phyloP scores from a whole-genome alignment of 64 coral and sea anemone species.

The Stichodactyla helianthus region DNA sequence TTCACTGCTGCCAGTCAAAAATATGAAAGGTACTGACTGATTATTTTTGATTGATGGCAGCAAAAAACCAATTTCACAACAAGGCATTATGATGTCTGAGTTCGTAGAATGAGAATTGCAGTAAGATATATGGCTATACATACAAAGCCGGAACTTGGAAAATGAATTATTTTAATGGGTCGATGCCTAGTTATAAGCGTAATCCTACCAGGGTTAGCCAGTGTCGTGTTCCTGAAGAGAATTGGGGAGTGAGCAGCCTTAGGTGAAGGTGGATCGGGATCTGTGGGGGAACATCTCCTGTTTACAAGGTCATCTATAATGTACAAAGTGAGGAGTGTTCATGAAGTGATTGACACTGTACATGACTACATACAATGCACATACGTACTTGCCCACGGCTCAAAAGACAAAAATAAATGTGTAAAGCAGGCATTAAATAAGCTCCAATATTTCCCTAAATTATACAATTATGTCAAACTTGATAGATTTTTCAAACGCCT shows the following conservation, averaged over 20 bases:
- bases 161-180: not conserved
- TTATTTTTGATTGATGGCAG: too few relatives aligned
- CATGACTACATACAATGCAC: not conserved
- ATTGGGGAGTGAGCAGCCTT: constrained; percentile 29
- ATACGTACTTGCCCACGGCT: not conserved
- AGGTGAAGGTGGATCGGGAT: constrained; percentile 20
- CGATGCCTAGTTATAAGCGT: not conserved
- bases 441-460: too few relatives aligned
- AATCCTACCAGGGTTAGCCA: constrained; percentile 20
- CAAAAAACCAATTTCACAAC: too few relatives aligned
- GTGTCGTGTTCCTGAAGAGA: constrained; percentile 16
- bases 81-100: too few relatives aligned
- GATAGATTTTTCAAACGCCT: too few relatives aligned
- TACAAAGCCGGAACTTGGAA: not conserved
- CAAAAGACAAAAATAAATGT: not conserved
- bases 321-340: constrained; percentile 19
- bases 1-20: too few relatives aligned
- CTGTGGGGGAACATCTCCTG: constrained; percentile 9
- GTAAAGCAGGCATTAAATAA: too few relatives aligned
- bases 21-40: too few relatives aligned
- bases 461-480: too few relatives aligned
- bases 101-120: too few relatives aligned
- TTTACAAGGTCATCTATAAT: constrained; percentile 24
- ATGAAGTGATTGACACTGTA: not conserved
- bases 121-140: too few relatives aligned